Evolutionary conservation across 2,113 vertebrate genomes (phyloP), one percentile per base, ranked within the genome.

Genomic region (Leucopsar rothschildi): DNA sequence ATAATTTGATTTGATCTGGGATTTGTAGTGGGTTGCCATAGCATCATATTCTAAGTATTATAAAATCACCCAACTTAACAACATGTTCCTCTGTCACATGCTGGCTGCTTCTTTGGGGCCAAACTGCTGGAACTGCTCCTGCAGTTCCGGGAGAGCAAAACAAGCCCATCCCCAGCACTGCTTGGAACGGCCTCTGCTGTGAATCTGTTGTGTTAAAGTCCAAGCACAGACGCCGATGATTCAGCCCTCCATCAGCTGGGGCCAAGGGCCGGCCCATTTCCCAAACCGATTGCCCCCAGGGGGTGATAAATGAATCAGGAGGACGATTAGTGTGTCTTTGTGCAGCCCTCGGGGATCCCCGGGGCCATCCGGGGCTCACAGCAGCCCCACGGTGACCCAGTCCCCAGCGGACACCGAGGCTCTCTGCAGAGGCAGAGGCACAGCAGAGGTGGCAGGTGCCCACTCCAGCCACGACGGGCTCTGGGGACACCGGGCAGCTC

Each of bases 11-110:
- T 95, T 90, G 93, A 86, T 93, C 90, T 84, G 93, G 86, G 93
- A 86, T 94, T 97, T 96, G 93, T 93, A 96, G 76, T 87, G 84
- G 92, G 95, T 97, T 97, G 93, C 94, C 92, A 96, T 97, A 96
- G 95, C 93, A 97, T 90, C 95, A 9, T 83, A 82, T 37, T 77
- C 77, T 45, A 65, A 95, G 92, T 29, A 92, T 91, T 92, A 83
- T 37, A 93, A 93, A 96, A 96, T 93, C 89, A 76, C 77, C 91
- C 82, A 88, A 94, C 82, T 77, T 72, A 94, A 93, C 95, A 96
- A 92, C 63, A 31, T 90, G 88, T 95, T 93, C 92, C 71, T 89
- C 85, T 94, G 65, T 93, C 92, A 93, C 90, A 90, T 88, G 93
- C 86, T 11, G 87, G 63, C 50, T n/a, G 82, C 60, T 82, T 57